Evolutionary conservation across 2,888 invertebrate genomes (phyloP).

Genomic region (Cancer borealis): DNA sequence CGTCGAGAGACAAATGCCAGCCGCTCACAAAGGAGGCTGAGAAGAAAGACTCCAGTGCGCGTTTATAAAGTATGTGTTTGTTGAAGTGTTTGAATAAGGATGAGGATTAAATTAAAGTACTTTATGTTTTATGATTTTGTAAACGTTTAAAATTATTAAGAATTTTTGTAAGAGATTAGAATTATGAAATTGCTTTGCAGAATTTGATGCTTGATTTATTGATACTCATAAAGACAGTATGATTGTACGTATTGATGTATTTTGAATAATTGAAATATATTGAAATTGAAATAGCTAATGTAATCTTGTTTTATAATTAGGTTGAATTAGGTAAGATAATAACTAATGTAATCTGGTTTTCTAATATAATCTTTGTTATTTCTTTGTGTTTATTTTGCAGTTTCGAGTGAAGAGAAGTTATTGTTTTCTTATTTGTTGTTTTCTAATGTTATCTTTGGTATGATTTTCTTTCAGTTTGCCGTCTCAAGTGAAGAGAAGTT

Average conservation of each 20-base stretch:
- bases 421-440: background rate
- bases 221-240: background rate
- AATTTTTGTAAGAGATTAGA: background rate
- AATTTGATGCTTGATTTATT: background rate
- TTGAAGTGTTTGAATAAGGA: no score
- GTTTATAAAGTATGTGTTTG: background rate
- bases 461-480: slow-evolving; percentile 30
- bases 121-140: background rate
- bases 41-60: background rate
- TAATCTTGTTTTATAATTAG: no score
- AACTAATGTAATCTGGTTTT: no score
- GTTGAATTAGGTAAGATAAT: no score
- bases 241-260: background rate
- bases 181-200: background rate
- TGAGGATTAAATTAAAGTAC: background rate
- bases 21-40: background rate
- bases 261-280: background rate
- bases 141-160: background rate
- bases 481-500: background rate
- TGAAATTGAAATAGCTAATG: background rate
- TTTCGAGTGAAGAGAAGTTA: no score
- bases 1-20: background rate
- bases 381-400: no score
- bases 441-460: background rate
- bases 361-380: no score